Conservation (phyloP, 1,140 invertebrate genomes). For the Bombus terrestris region DNA sequence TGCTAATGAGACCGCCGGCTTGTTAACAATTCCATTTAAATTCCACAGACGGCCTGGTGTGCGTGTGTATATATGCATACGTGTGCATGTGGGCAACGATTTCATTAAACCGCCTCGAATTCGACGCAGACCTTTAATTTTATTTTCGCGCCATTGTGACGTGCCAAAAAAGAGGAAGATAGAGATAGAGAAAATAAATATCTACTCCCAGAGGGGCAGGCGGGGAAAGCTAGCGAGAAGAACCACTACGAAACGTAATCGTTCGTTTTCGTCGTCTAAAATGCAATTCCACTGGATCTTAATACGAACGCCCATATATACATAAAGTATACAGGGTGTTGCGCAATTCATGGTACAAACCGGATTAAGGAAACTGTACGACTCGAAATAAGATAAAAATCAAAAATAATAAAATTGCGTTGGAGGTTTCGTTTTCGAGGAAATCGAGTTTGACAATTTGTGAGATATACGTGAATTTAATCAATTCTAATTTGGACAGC, state of each 20-base stretch:
- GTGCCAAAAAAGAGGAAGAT: no score
- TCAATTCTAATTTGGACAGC: no score
- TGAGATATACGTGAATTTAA: no score
- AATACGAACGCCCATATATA: neutral
- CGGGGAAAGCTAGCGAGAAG: neutral
- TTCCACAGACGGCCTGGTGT: neutral
- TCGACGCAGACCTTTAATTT: conserved; percentile 12
- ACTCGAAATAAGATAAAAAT: no score
- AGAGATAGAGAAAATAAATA: neutral
- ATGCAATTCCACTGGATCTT: conserved; percentile 2
- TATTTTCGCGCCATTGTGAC: neutral
- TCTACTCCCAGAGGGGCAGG: no score
- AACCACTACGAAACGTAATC: neutral
- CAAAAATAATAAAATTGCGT: no score
- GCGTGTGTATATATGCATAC: neutral
- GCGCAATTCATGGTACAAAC: no score
- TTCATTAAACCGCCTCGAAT: conserved; percentile 28
- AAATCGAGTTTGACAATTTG: no score
- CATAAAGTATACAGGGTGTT: neutral
- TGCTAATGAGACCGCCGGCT: conserved; percentile 35
- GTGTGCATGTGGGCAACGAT: neutral
- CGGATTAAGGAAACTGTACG: no score
- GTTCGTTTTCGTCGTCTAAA: neutral
- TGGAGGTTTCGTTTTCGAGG: no score
- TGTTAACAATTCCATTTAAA: conserved; percentile 49